Evolutionary conservation across 2,113 vertebrate genomes (phyloP).

Genomic region (Fregata magnificens): DNA sequence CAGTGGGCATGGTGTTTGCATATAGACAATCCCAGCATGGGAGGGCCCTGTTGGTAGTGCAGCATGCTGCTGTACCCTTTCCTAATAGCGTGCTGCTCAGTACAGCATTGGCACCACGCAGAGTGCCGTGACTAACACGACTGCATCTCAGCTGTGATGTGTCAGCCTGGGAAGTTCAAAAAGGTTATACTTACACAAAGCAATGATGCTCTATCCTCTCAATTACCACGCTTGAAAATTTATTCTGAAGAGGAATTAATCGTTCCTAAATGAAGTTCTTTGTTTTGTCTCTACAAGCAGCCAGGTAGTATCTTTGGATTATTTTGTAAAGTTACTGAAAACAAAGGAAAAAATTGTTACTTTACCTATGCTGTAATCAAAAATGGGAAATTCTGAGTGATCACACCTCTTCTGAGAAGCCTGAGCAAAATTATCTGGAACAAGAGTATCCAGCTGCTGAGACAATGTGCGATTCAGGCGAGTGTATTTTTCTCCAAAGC

Average conservation of each 20-base stretch:
- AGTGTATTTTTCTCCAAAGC: neutral
- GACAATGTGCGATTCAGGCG: neutral
- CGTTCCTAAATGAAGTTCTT: neutral
- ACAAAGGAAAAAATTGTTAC: neutral
- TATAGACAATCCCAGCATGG: neutral
- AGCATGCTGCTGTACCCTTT: neutral
- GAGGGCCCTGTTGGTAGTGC: neutral
- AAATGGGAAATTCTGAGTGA: neutral
- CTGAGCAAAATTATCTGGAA: neutral
- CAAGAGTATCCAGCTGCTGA: neutral
- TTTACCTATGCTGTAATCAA: neutral
- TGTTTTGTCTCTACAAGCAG: neutral
- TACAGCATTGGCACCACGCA: neutral
- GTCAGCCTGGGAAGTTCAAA: slow-evolving; percentile 36
- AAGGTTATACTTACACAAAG: neutral
- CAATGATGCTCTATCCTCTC: neutral
- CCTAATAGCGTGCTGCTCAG: neutral
- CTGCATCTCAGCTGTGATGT: neutral
- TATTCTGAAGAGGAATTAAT: neutral
- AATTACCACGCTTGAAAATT: neutral
- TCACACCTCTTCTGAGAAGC: neutral
- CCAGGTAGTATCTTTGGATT: neutral
- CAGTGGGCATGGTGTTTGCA: neutral
- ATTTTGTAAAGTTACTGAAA: neutral
- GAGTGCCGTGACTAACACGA: neutral